Evolutionary conservation across 92 coral and sea anemone genomes (phyloP).

Genomic region (Porites lobata): DNA sequence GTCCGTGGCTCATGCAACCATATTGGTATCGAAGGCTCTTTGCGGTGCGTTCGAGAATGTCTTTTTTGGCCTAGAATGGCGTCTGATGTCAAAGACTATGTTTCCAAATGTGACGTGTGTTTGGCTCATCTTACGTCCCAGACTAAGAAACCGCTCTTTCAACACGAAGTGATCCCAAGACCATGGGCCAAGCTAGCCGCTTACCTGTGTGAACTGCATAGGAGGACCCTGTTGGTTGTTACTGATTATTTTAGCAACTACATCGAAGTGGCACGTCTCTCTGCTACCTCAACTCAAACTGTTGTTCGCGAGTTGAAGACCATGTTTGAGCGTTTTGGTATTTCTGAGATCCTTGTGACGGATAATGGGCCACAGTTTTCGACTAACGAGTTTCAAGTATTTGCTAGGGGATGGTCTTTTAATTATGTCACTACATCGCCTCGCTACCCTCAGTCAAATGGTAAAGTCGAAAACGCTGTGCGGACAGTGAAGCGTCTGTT

Average conservation of each 20-base stretch:
- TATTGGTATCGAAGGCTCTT: not conserved
- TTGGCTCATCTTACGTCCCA: slow-evolving; percentile 17
- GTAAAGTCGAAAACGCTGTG: too few relatives aligned
- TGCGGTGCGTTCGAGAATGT: slow-evolving; percentile 42
- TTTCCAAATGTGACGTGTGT: slow-evolving; percentile 54
- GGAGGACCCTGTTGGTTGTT: slow-evolving; percentile 52
- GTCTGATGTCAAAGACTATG: slow-evolving; percentile 51
- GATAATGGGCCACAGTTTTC: slow-evolving; percentile 17
- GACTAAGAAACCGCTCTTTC: slow-evolving; percentile 57
- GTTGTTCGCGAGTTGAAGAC: too few relatives aligned
- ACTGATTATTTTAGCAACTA: not conserved
- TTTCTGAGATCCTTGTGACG: slow-evolving; percentile 40
- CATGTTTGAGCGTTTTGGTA: not conserved
- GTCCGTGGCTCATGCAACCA: slow-evolving; percentile 15
- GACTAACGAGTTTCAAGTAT: slow-evolving; percentile 26
- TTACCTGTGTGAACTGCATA: slow-evolving; percentile 19
- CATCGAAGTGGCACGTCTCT: slow-evolving; percentile 29
- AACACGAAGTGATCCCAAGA: slow-evolving; percentile 51
- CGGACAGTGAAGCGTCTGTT: too few relatives aligned
- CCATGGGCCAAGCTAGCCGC: slow-evolving; percentile 45
- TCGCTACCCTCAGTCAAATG: not conserved
- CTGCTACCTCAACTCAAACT: slow-evolving; percentile 7
- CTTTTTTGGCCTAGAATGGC: slow-evolving; percentile 65
- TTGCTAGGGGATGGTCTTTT: slow-evolving; percentile 42
- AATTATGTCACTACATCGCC: slow-evolving; percentile 22